phyloP scores from a whole-genome alignment of 2,113 vertebrate genomes.

The Megatriorchis doriae region DNA sequence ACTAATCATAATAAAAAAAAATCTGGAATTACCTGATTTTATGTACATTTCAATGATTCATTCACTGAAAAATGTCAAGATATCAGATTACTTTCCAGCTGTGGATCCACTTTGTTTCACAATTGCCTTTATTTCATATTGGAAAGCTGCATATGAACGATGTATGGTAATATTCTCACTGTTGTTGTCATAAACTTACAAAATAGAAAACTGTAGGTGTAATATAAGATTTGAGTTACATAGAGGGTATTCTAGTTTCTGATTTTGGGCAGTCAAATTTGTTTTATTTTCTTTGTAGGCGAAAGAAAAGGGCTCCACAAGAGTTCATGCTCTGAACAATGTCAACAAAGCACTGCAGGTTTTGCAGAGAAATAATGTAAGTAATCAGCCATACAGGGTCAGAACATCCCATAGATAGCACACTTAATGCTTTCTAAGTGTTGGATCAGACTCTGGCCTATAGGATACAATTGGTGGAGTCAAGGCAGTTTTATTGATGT shows the following conservation, averaged over 20 bases:
- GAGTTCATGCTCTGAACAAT: conserved; percentile 97
- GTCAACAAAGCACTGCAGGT: conserved; percentile 95
- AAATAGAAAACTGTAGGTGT: background rate
- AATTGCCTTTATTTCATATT: background rate
- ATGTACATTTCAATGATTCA: background rate
- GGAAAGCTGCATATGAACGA: background rate
- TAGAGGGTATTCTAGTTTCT: background rate
- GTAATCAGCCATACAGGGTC: conserved; percentile 49
- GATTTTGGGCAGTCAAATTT: conserved; percentile 9
- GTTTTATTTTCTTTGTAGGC: conserved; percentile 75
- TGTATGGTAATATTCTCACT: background rate
- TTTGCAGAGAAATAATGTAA: conserved; percentile 96
- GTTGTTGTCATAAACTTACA: background rate
- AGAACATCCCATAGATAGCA: background rate
- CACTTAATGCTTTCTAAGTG: background rate
- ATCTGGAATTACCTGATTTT: background rate
- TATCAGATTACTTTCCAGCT: background rate
- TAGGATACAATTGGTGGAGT: background rate
- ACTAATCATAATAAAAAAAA: background rate
- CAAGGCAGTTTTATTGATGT: background rate
- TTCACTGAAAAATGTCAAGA: background rate
- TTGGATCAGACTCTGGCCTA: background rate
- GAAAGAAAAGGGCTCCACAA: conserved; percentile 94
- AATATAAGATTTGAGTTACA: background rate
- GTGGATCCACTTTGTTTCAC: background rate